phyloP scores from a whole-genome alignment of 2,113 vertebrate genomes.

The Equus przewalskii region DNA sequence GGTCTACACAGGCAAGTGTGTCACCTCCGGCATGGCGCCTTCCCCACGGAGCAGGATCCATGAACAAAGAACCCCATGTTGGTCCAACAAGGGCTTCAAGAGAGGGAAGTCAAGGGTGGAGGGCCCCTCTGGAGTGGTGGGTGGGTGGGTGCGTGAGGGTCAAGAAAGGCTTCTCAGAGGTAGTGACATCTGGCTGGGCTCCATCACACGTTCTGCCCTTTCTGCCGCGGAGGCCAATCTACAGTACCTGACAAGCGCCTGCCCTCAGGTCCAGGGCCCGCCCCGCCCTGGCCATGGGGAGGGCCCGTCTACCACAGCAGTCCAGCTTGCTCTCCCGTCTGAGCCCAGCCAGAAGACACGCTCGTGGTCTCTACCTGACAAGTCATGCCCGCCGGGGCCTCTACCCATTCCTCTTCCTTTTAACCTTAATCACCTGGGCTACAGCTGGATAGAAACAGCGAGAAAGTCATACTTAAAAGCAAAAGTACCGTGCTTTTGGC shows the following conservation, averaged over 20 bases:
- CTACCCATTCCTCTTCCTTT: background rate
- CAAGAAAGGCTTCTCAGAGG: background rate
- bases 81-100: background rate
- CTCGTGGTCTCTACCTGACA: background rate
- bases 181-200: background rate
- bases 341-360: background rate
- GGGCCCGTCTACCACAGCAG: background rate
- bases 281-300: too few relatives aligned
- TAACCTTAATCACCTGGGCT: background rate
- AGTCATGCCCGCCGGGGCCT: too few relatives aligned
- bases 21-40: background rate
- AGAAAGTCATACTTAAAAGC: background rate
- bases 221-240: background rate
- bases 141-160: background rate
- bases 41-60: background rate
- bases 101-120: background rate
- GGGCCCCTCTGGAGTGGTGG: background rate
- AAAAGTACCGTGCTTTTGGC: background rate
- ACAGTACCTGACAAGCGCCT: background rate
- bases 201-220: background rate
- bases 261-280: background rate
- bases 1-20: background rate
- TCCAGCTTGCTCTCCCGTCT: background rate
- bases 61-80: accelerated
- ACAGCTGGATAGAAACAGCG: background rate